Base-by-base conservation (phyloP, 2,113 vertebrate species). In the Callochromis pleurospilus region DNA sequence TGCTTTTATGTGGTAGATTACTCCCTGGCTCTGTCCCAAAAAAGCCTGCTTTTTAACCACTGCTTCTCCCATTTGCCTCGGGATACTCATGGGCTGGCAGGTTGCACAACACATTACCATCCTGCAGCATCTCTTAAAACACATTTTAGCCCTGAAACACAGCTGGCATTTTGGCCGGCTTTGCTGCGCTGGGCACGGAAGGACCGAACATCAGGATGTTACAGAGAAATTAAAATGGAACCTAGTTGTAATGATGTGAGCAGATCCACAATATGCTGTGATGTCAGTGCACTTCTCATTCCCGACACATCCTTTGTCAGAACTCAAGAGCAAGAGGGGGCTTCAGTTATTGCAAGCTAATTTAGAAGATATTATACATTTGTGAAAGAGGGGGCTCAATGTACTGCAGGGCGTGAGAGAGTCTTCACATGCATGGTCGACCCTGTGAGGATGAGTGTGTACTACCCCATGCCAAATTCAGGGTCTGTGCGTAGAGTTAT, bases 1-100 rank as follows among this genome's bases (percentile, higher is more conserved):
- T 83, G 91, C 90, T 91, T 93, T 95, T 92, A 93, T 93, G 94
- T 94, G 94, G 91, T 95, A 95, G 93, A 96, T 96, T 95, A 92
- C 90, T 92, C 91, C 81, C 95, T 97, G 96, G 96, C 95, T 82
- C 24, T 1, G 55, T 82, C 90, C 96, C 96, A 97, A 93, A 91
- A 95, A 96, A 93, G 86, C 88, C 88, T 96, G 96, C 96, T 95
- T 96, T 96, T 96, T 97, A 96, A 96, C 93, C 95, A 96, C 95
- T 95, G 96, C 91, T 96, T 95, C 93, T 94, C 95, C 95, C 94
- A 93, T 94, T 96, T 95, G 96, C 95, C 95, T 95, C 87, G 29
- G 94, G 95, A 96, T 93, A 93, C 95, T 93, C 92, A 80, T 91
- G 89, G 95, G 90, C 94, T 96, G 96, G 95, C 96, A 96, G 96